Base-by-base conservation (phyloP, 2,888 invertebrate species). In the Noctuana brunneofusca region DNA sequence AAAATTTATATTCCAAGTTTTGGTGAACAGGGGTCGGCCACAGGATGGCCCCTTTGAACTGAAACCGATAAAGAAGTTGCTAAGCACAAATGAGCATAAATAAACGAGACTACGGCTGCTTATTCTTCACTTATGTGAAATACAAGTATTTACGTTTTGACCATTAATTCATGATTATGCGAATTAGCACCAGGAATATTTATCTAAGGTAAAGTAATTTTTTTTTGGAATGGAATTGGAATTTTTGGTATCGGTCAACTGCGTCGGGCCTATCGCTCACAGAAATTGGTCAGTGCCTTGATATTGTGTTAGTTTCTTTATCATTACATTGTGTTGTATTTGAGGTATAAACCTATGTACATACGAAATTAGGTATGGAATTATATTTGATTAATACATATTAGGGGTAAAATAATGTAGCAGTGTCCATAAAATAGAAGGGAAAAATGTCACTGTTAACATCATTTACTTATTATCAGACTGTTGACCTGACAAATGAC, bases 1-100 rank as follows among this genome's bases (percentile, higher is more conserved):
- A 80, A 86, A n/a, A 87, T 87, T 86, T 88, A 86, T 87, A 84
- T 83, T 78, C 83, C 72, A 86, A 86, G 83, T 88, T 85, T 52
- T 79, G 75, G 70, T 66, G 73, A 76, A 75, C 76, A 74, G 72
- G 74, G 76, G 70, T 72, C 70, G 70, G 71, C 79, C 77, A 69
- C 80, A 78, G 77, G 75, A 77, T 73, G 75, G 73, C 75, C 74
- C 71, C 30, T 72, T 67, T 69, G 66, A 69, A 54, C 75, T 69
- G 64, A 72, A 79, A 74, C 75, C 75, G 72, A 80, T 78, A 79
- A 78, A 80, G 73, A 83, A 82, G 80, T 80, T 27, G 49, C 54
- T 76, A 79, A 79, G 81, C 80, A 81, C 75, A 78, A 82, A 81
- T 79, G 75, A 73, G 72, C 69, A 73, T 71, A 75, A 77, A 78